These are phyloP conservation scores for Pteronotus mesoamericanus DNA, from an alignment of 2,797 vertebrate genomes.

Conservation along the genomic window DNA sequence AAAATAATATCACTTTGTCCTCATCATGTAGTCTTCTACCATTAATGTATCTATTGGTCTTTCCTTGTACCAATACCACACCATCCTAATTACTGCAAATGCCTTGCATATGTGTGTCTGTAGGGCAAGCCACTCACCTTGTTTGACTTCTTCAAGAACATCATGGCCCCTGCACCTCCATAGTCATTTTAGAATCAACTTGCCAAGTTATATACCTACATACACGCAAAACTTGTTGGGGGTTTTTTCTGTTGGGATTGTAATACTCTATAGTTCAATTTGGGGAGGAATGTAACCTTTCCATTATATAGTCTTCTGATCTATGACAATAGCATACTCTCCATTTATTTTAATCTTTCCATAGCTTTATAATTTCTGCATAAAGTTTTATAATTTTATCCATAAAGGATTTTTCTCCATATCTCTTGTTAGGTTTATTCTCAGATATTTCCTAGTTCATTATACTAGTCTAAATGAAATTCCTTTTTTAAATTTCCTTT, in stretches of 20 bases:
- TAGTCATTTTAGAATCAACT: background rate
- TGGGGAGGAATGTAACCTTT: background rate
- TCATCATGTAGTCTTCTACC: background rate
- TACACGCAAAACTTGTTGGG: background rate
- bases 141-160: background rate
- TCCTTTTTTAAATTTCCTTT: background rate
- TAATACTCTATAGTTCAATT: background rate
- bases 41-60: background rate
- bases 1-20: background rate
- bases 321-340: background rate
- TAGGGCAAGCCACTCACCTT: background rate
- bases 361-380: background rate
- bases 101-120: background rate
- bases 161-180: background rate
- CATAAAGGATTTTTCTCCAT: background rate
- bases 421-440: background rate
- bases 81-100: background rate
- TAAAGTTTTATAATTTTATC: background rate
- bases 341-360: background rate
- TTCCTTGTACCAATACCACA: too few species aligned
- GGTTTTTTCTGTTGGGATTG: background rate
- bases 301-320: background rate
- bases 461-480: background rate
- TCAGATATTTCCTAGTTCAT: background rate
- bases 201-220: background rate